phyloP scores from a whole-genome alignment of 2,797 vertebrate species.

The Alouatta caraya region DNA sequence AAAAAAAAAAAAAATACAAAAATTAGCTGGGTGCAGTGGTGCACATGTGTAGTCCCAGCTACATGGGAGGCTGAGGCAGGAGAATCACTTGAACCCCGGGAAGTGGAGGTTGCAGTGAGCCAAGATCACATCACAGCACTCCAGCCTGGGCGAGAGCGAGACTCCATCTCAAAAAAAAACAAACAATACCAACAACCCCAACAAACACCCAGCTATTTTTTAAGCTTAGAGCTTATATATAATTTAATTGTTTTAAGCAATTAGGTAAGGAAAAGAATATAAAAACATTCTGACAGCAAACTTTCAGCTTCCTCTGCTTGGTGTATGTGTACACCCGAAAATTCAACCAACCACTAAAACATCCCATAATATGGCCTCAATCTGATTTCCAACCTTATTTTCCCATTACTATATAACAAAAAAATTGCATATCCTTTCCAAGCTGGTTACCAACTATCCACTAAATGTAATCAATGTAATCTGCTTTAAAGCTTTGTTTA shows the following conservation, averaged over 20 bases:
- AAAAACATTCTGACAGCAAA: conserved; percentile 20
- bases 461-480: neutral
- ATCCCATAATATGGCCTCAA: neutral
- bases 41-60: no score
- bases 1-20: no score
- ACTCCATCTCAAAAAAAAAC: no score
- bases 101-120: no score
- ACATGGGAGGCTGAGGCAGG: no score
- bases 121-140: no score
- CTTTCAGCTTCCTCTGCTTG: neutral
- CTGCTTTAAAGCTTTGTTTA: neutral
- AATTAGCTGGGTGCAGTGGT: no score
- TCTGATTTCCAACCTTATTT: conserved; percentile 37
- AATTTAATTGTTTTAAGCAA: neutral
- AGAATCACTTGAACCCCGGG: no score
- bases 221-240: neutral
- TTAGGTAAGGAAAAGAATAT: neutral
- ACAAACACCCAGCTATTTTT: neutral
- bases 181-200: no score
- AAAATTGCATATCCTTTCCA: neutral
- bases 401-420: neutral
- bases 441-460: neutral
- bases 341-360: neutral
- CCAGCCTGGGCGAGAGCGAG: no score
- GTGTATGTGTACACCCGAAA: neutral